Evolutionary conservation across 2,888 invertebrate species (phyloP).

Genomic region (Listrodromus nycthemerus): DNA sequence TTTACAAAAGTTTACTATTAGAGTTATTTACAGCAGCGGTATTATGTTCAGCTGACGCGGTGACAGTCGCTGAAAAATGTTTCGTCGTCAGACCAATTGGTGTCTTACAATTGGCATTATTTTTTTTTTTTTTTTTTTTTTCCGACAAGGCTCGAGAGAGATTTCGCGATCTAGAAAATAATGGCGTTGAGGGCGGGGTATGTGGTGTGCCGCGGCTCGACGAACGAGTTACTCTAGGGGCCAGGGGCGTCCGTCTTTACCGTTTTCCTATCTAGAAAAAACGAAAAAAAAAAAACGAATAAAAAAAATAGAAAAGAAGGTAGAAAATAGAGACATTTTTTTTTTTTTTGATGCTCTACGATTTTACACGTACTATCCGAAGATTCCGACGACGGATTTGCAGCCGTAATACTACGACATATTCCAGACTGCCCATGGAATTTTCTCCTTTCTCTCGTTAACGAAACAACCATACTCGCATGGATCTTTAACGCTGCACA

Average conservation of each 20-base stretch:
- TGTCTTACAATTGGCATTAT: background rate
- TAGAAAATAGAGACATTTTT: conserved; percentile 28
- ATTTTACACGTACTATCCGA: conserved; percentile 41
- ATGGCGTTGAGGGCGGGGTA: conserved; percentile 1
- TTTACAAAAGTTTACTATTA: conserved; percentile 72
- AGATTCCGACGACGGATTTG: conserved; percentile 41
- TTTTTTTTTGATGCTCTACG: background rate
- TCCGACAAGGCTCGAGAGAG: background rate
- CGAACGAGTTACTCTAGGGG: conserved; percentile 49
- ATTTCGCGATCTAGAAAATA: conserved; percentile 10
- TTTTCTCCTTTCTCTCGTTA: conserved; percentile 7
- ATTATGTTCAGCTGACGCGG: conserved; percentile 37
- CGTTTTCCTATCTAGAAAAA: conserved; percentile 67
- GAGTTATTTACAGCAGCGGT: conserved; percentile 76
- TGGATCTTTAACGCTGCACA: background rate
- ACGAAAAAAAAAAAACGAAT: conserved; percentile 47
- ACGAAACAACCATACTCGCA: conserved; percentile 8
- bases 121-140: conserved; percentile 6
- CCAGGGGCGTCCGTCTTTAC: conserved; percentile 63
- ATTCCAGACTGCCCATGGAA: conserved; percentile 25
- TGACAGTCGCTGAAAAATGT: conserved; percentile 32
- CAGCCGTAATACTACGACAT: conserved; percentile 27
- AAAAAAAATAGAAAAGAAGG: conserved; percentile 53
- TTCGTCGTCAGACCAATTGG: conserved; percentile 15
- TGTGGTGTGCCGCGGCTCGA: background rate